These are phyloP conservation scores for Panagrolaimus sp. DNA, from an alignment of 1,140 invertebrate genomes.

Conservation along the genomic window DNA sequence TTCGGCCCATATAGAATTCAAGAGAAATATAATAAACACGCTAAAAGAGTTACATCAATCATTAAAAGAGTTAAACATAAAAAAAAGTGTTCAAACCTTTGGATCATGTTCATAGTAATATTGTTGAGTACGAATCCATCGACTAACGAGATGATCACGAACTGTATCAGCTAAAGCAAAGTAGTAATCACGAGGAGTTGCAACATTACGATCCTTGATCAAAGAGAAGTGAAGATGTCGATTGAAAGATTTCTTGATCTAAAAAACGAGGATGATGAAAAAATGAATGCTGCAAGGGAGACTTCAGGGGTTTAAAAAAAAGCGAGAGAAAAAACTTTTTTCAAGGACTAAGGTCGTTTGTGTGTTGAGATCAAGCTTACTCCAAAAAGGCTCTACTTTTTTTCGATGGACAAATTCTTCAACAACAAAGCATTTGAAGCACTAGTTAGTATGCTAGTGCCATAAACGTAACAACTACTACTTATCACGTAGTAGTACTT, in stretches of 20 bases:
- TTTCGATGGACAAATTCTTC: too few species aligned
- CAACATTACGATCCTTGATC: conserved; percentile 96
- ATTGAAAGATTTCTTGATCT: conserved; percentile 94
- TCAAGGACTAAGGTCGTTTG: too few species aligned
- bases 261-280: too few species aligned
- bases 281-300: too few species aligned
- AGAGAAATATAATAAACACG: conserved; percentile 95
- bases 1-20: conserved; percentile 98
- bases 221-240: conserved; percentile 95
- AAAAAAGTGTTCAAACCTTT: conserved; percentile 70
- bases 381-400: too few species aligned
- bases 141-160: conserved; percentile 89
- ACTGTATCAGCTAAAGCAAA: conserved; percentile 94
- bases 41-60: conserved; percentile 67
- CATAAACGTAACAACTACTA: too few species aligned
- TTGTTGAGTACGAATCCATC: conserved; percentile 99
- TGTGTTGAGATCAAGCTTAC: too few species aligned
- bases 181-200: conserved; percentile 91
- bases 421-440: too few species aligned
- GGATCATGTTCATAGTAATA: conserved; percentile 98
- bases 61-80: not conserved
- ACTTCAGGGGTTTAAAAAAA: too few species aligned
- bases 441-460: too few species aligned
- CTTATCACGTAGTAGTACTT: too few species aligned
- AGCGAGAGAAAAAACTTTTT: too few species aligned